These are phyloP conservation scores for Temnothorax rugatulus DNA, from an alignment of 2,888 invertebrate species.

Conservation along the genomic window DNA sequence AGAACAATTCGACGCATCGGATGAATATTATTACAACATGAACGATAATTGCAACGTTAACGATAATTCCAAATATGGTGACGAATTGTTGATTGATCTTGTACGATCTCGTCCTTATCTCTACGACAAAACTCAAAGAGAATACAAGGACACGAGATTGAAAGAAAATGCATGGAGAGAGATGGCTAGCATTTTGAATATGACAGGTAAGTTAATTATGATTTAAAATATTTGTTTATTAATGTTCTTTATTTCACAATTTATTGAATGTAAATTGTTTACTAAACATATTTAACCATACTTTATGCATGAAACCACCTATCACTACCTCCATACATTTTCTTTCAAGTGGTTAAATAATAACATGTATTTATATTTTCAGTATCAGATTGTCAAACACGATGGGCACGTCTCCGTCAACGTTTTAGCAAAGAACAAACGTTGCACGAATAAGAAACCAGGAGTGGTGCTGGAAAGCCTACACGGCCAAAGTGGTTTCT, in stretches of 20 bases:
- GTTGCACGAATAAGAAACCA: neutral
- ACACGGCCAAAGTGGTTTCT: neutral
- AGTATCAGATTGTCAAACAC: constrained; percentile 12
- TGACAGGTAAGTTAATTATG: constrained; percentile 14
- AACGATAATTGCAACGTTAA: no score
- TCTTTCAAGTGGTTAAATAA: neutral
- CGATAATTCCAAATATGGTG: neutral
- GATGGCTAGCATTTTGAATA: neutral
- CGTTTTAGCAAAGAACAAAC: neutral
- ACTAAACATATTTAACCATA: neutral
- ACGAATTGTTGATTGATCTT: neutral
- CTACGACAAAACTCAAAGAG: neutral
- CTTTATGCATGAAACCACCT: neutral
- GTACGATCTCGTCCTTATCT: constrained; percentile 13
- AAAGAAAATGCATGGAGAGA: constrained; percentile 18
- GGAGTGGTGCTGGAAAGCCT: constrained; percentile 3
- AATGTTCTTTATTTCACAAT: neutral
- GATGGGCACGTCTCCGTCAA: neutral
- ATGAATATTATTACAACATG: neutral
- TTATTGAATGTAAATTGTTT: neutral
- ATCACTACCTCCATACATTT: neutral
- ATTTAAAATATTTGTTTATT: constrained; percentile 11
- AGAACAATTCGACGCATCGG: neutral
- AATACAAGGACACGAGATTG: constrained; percentile 1
- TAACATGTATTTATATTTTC: constrained; percentile 4